Base-by-base conservation (phyloP, 2,797 vertebrate genomes). In the Natrix natrix region DNA sequence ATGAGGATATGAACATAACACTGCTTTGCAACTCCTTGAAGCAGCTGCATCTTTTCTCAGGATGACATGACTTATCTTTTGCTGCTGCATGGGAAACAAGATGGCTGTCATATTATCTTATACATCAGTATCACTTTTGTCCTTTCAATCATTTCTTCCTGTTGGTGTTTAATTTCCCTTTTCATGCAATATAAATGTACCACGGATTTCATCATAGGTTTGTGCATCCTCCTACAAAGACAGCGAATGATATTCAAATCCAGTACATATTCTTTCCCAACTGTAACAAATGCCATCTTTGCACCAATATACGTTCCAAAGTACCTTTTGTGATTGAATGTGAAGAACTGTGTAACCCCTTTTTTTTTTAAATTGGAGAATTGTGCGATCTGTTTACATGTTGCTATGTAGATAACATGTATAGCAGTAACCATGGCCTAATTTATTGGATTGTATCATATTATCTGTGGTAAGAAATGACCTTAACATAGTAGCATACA, bases 381-480 rank as follows among this genome's bases (percentile, higher is more conserved):
- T 56, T 74, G 11, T 37, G 69, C 2, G 28, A 26, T 90, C 52
- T 74, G 6, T 55, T 69, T 90, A 55, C 0, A 2, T 12, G 16
- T n/a, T 55, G 43, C 59, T 8, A 88, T n/a, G 52, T 57, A 61
- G 89, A 89, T 78, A 60, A 13, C 20, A 14, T 48, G 16, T 54
- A 91, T 92, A 0, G 0, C 69, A 78, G 86, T 55, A 11, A 55
- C 86, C 4, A 92, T 66, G 93, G 94, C 95, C 93, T 93, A 94
- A 74, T 0, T 0, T 93, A 92, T 95, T 95, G 96, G 93, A 88
- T 87, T 92, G 94, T 92, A 94, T 91, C 0, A 93, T 48, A 10
- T 0, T 86, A 95, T 94, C 95, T 88, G 86, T 91, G 24, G 93
- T 88, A 56, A 95, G 92, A 96, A 94, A 93, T 52, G 96, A 96